Conservation (phyloP, 2,797 vertebrate species). For the Acanthornis magna region DNA sequence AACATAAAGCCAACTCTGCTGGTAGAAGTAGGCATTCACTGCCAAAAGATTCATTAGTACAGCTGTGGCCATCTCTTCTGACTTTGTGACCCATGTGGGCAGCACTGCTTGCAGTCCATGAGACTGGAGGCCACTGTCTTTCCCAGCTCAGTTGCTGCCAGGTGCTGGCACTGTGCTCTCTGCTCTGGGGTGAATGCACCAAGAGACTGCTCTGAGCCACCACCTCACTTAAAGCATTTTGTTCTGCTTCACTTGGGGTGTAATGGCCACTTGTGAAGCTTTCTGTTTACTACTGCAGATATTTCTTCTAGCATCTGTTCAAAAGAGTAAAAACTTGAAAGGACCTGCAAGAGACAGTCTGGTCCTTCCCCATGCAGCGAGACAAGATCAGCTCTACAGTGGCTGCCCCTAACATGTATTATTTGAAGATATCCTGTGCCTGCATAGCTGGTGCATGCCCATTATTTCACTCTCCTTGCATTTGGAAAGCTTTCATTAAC, state of each 20-base stretch:
- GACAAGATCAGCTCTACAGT: background rate
- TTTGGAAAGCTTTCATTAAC: background rate
- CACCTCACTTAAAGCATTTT: background rate
- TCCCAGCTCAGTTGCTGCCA: background rate
- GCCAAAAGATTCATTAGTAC: background rate
- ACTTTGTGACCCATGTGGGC: background rate
- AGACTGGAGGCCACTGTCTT: background rate
- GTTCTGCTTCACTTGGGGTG: background rate
- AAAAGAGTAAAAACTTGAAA: background rate
- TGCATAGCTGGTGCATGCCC: background rate
- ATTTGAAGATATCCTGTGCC: background rate
- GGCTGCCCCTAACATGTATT: background rate
- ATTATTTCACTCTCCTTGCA: background rate
- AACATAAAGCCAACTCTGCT: background rate
- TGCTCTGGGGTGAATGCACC: background rate
- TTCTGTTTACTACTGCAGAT: background rate
- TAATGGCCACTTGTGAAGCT: background rate
- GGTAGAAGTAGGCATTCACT: background rate
- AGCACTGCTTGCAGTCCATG: background rate
- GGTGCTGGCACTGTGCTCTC: background rate
- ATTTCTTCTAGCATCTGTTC: background rate
- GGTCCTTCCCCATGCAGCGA: background rate
- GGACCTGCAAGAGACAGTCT: background rate
- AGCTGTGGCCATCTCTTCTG: background rate
- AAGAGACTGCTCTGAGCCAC: background rate